These are phyloP conservation scores for Microplitis demolitor DNA, from an alignment of 1,140 invertebrate genomes.

Conservation along the genomic window DNA sequence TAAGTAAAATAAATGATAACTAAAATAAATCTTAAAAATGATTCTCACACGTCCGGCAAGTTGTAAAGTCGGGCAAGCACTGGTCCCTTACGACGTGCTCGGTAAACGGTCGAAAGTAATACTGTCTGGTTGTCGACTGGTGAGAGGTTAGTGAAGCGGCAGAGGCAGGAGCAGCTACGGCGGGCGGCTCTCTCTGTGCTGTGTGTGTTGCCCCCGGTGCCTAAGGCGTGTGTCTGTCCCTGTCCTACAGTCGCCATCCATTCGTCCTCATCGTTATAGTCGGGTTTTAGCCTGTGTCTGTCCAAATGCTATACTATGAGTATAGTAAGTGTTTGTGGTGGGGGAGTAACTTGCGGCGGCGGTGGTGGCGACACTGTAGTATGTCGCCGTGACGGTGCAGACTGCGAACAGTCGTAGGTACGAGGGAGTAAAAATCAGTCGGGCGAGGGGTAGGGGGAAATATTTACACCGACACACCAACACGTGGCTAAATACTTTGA, in stretches of 20 bases:
- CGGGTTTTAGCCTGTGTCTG: no score
- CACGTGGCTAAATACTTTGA: not conserved
- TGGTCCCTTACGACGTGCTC: constrained; percentile 23
- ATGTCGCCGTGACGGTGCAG: no score
- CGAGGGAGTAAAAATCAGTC: no score
- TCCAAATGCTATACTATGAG: no score
- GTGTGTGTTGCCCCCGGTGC: constrained; percentile 32
- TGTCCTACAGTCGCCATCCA: constrained; percentile 37
- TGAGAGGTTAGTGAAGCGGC: constrained; percentile 51
- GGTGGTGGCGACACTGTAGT: no score
- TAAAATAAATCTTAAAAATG: no score
- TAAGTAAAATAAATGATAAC: no score
- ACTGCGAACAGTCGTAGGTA: no score
- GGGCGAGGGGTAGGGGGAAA: not conserved
- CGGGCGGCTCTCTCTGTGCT: constrained; percentile 26
- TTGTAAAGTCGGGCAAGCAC: constrained; percentile 9
- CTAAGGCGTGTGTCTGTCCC: constrained; percentile 34
- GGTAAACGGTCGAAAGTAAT: constrained; percentile 56
- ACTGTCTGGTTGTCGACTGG: constrained; percentile 41
- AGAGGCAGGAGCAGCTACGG: no score
- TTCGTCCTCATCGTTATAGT: constrained; percentile 31
- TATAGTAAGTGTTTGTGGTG: no score
- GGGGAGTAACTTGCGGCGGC: not conserved
- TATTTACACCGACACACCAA: not conserved
- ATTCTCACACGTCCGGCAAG: no score